These are phyloP conservation scores for Stichodactyla mertensii DNA, from an alignment of 64 coral and sea anemone genomes.

Conservation along the genomic window DNA sequence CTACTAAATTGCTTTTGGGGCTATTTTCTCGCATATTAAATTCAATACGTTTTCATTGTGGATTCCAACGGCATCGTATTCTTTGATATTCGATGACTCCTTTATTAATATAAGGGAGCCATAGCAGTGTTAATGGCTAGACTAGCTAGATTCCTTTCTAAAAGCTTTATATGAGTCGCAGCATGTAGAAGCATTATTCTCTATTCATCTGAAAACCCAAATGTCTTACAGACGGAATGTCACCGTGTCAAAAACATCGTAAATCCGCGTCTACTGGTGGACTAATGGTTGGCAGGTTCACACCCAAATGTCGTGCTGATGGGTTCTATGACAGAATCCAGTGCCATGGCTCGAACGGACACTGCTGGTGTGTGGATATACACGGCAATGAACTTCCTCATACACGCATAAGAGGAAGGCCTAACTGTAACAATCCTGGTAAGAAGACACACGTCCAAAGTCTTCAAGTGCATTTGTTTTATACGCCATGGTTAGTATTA, in stretches of 20 bases:
- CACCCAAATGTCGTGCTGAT: constrained; percentile 29
- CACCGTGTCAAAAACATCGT: not conserved
- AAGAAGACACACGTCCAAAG: not conserved
- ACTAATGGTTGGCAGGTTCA: constrained; percentile 10
- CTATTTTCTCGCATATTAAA: no score
- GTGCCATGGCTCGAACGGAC: constrained; percentile 30
- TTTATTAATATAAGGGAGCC: no score
- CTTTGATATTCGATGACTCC: no score
- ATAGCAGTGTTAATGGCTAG: no score
- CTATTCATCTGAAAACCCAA: not conserved
- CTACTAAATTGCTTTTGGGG: no score
- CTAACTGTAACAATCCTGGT: constrained; percentile 14
- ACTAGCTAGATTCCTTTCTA: no score
- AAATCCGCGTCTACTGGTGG: no score
- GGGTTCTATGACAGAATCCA: constrained; percentile 30
- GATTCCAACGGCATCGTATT: no score
- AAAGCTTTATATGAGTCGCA: no score
- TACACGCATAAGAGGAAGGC: constrained; percentile 29
- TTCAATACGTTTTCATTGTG: no score
- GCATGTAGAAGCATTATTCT: not conserved
- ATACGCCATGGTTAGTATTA: not conserved
- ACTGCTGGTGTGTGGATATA: constrained; percentile 59
- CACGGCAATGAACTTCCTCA: constrained; percentile 32
- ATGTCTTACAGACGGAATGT: not conserved
- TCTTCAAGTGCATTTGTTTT: no score